Percentiles rank a stretch among this genome's conserved stretches.
Evolutionary conservation across 2,888 invertebrate genomes (phyloP).

Genomic region (Artemia sinica): DNA sequence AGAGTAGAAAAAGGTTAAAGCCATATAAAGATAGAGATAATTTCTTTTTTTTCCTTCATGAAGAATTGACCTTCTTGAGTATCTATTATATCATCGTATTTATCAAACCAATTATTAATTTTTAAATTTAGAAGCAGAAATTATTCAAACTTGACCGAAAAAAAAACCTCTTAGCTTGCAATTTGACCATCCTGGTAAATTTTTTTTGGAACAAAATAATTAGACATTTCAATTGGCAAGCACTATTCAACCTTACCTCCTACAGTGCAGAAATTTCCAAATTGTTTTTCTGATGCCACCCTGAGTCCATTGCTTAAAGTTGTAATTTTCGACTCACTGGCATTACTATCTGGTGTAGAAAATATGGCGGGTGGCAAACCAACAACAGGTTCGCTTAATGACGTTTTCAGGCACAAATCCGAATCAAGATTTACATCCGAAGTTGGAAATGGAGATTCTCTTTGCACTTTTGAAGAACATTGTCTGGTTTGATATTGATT

Average conservation of each 20-base stretch:
- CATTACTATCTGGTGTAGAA: conserved; percentile 49
- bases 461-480: not conserved
- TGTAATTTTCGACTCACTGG: conserved; percentile 64
- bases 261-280: conserved; percentile 93
- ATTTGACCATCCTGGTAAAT: no score
- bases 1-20: no score
- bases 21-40: no score
- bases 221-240: not conserved
- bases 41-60: no score
- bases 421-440: not conserved
- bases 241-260: conserved; percentile 45
- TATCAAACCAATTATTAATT: no score
- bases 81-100: no score
- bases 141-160: conserved; percentile 8
- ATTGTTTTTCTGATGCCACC: conserved; percentile 86
- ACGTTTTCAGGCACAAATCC: not conserved
- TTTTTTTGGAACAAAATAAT: no score
- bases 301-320: conserved; percentile 75
- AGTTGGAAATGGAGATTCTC: not conserved
- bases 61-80: no score
- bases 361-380: conserved; percentile 46
- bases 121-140: not conserved
- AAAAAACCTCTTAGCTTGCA: not conserved
- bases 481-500: not conserved
- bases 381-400: not conserved